Evolutionary conservation across 2,797 vertebrate species (phyloP).

Genomic region (Sebastes hopkinsi): DNA sequence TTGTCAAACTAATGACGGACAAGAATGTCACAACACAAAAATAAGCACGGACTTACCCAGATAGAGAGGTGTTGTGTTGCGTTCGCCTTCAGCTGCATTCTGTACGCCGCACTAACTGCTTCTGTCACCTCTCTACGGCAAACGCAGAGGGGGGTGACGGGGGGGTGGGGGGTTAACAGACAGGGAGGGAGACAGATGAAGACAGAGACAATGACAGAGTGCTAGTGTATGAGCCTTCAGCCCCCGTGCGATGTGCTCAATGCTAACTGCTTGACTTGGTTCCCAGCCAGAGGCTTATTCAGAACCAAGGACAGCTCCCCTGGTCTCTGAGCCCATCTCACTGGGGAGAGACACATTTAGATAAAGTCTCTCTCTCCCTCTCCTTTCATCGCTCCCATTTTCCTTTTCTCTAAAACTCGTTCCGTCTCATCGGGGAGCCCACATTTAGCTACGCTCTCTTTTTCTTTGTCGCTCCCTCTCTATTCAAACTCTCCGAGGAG

Average conservation of each 20-base stretch:
- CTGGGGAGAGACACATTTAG: conserved; percentile 68
- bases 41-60: background rate
- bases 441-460: conserved; percentile 64
- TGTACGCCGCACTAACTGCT: conserved; percentile 8
- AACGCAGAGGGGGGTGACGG: conserved; percentile 2
- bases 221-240: conserved; percentile 39
- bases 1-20: background rate
- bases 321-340: conserved; percentile 32
- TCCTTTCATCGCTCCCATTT: conserved; percentile 45
- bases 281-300: conserved; percentile 67
- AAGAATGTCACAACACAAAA: background rate
- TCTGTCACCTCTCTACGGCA: conserved; percentile 12
- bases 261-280: conserved; percentile 70
- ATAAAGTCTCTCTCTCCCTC: conserved; percentile 56
- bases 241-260: conserved; percentile 47
- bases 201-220: conserved; percentile 57
- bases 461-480: conserved; percentile 55
- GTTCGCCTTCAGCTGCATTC: background rate
- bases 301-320: conserved; percentile 76
- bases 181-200: conserved; percentile 32
- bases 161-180: background rate
- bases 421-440: conserved; percentile 62
- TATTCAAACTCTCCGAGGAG: conserved; percentile 63
- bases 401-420: conserved; percentile 40
- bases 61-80: background rate